phyloP scores from a whole-genome alignment of 2,888 invertebrate species.

The Philaethria dido region DNA sequence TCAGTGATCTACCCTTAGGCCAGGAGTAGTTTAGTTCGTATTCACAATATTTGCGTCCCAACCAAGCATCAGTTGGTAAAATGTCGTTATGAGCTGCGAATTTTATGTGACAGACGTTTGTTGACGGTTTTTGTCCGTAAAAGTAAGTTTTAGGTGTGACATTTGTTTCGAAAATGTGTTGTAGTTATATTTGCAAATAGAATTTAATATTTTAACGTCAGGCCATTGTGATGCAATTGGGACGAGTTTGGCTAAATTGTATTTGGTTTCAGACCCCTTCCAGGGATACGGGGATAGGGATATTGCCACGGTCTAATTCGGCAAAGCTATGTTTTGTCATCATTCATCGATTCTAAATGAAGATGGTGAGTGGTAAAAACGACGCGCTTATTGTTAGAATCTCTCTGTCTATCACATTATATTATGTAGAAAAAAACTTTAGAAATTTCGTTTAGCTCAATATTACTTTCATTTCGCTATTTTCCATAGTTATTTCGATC shows the following conservation, averaged over 20 bases:
- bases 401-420: too few species aligned
- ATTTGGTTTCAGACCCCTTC: background rate
- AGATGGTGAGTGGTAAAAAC: too few species aligned
- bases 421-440: too few species aligned
- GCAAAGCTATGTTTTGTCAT: too few species aligned
- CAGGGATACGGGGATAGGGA: background rate
- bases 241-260: background rate
- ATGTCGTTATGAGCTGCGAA: slow-evolving; percentile 17
- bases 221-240: background rate
- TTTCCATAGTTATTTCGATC: too few species aligned
- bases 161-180: slow-evolving; percentile 9
- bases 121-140: slow-evolving; percentile 9
- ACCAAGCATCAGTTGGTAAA: slow-evolving; percentile 34
- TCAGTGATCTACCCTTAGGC: slow-evolving; percentile 67
- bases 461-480: too few species aligned
- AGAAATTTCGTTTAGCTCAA: too few species aligned
- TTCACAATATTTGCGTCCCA: slow-evolving; percentile 46
- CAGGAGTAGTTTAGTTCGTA: slow-evolving; percentile 45
- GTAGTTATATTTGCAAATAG: background rate
- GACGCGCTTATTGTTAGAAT: too few species aligned
- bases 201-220: background rate
- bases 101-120: slow-evolving; percentile 18
- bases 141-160: slow-evolving; percentile 13
- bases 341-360: too few species aligned
- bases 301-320: too few species aligned